A percentile compares a stretch with the other conserved stretches of the same genome.
phyloP scores from a whole-genome alignment of 2,797 vertebrate species.

The Caiman crocodilus region DNA sequence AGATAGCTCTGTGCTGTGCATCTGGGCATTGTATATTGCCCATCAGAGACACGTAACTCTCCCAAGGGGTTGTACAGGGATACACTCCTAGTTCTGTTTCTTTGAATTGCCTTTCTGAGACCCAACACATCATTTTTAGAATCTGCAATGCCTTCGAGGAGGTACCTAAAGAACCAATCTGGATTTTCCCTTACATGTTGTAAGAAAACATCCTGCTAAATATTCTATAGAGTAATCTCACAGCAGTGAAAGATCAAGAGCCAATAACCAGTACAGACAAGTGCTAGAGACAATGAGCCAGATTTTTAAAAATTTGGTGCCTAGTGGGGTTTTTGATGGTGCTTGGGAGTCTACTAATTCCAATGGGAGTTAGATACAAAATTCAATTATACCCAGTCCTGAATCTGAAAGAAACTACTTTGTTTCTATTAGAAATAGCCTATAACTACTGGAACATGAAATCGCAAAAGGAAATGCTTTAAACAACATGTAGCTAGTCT shows the following conservation, averaged over 20 bases:
- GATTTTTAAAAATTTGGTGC: not conserved
- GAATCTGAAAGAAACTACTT: not conserved
- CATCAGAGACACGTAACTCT: no score
- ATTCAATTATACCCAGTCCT: not conserved
- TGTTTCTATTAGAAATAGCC: not conserved
- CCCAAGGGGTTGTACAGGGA: no score
- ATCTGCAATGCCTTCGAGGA: no score
- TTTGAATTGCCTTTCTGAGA: no score
- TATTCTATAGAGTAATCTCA: constrained; percentile 45
- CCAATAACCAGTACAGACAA: constrained; percentile 62
- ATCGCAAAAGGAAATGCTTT: constrained; percentile 12
- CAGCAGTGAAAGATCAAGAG: constrained; percentile 66
- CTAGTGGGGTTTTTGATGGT: not conserved
- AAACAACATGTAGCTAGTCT: not conserved
- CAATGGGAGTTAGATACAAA: not conserved
- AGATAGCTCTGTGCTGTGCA: no score
- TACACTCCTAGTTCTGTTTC: no score
- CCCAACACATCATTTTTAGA: no score
- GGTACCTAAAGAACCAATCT: no score
- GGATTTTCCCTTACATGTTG: not conserved
- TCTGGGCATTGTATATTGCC: no score
- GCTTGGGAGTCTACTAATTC: not conserved
- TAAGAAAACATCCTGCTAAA: constrained; percentile 66
- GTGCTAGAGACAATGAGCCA: constrained; percentile 17
- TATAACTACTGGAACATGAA: not conserved